A percentile compares a stretch with the other conserved stretches of the same genome.
Evolutionary conservation across 2,113 vertebrate species (phyloP).

Genomic region (Fukomys damarensis): DNA sequence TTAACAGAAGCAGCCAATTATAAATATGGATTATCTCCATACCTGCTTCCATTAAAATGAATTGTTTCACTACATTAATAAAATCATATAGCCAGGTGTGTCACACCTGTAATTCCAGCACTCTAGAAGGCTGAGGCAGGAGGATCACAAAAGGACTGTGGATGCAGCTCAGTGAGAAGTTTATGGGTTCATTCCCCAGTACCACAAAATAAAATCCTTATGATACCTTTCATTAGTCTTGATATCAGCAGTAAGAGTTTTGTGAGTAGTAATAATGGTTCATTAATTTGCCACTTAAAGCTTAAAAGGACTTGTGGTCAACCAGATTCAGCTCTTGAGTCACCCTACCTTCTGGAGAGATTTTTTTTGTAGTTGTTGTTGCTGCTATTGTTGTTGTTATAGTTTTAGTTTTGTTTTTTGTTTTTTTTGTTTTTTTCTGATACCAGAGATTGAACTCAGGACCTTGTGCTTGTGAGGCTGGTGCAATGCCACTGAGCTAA

Average conservation of each 20-base stretch:
- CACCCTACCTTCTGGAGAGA: slow-evolving; percentile 10
- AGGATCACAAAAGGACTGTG: background rate
- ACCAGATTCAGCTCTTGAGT: background rate
- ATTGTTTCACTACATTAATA: slow-evolving; percentile 21
- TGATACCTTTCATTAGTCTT: background rate
- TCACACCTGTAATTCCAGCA: background rate
- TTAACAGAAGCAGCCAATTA: background rate
- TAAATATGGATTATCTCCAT: background rate
- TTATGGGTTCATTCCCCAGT: background rate
- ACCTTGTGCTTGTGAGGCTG: too few relatives aligned
- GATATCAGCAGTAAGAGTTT: background rate
- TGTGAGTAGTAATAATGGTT: background rate
- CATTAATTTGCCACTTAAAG: slow-evolving; percentile 14
- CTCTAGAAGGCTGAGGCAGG: background rate
- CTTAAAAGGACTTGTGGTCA: background rate
- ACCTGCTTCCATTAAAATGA: background rate
- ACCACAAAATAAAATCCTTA: background rate
- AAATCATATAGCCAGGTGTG: background rate
- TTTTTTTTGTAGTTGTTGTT: too few relatives aligned
- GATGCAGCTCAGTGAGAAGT: background rate
- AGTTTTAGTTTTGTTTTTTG: background rate
- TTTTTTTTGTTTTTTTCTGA: background rate
- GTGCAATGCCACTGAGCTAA: too few relatives aligned
- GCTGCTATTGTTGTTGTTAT: too few relatives aligned
- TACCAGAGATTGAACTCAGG: too few relatives aligned